Conservation (phyloP, 2,888 invertebrate species). For the Reticulitermes lucifugus region DNA sequence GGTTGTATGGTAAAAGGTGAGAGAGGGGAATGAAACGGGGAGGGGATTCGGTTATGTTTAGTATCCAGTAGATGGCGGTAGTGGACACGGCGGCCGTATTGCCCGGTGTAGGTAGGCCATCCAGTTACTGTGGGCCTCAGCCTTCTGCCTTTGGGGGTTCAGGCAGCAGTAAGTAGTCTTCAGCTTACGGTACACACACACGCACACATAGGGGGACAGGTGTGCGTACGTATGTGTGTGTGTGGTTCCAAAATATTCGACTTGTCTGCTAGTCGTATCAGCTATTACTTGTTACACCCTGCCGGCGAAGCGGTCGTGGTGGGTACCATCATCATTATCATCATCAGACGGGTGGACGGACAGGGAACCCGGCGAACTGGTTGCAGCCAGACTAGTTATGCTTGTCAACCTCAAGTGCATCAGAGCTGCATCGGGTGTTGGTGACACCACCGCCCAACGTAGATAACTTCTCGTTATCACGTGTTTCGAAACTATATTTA, state of each 20-base stretch:
- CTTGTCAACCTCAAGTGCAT: background rate
- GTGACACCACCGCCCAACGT: background rate
- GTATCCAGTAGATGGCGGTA: slow-evolving; percentile 34
- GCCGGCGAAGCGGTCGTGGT: background rate
- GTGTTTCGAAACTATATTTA: background rate
- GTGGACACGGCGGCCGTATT: slow-evolving; percentile 24
- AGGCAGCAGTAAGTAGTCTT: background rate
- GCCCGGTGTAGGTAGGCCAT: slow-evolving; percentile 8
- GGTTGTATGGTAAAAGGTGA: slow-evolving; percentile 8
- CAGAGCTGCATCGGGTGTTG: background rate
- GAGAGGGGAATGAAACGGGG: background rate
- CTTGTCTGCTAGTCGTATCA: background rate
- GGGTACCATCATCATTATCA: background rate
- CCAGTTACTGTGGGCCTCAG: slow-evolving; percentile 15
- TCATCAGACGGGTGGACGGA: background rate
- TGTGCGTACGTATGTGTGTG: slow-evolving; percentile 3
- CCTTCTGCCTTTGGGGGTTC: slow-evolving; percentile 19
- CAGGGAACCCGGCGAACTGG: slow-evolving; percentile 4
- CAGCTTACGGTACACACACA: background rate
- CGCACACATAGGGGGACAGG: slow-evolving; percentile 27
- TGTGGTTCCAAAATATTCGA: background rate
- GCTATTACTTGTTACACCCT: background rate
- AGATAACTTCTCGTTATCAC: background rate
- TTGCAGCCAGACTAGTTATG: slow-evolving; percentile 19
- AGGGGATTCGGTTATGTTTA: slow-evolving; percentile 24